These are phyloP conservation scores for Drosophila austrosaltans DNA, from an alignment of 2,888 invertebrate species.

Conservation along the genomic window DNA sequence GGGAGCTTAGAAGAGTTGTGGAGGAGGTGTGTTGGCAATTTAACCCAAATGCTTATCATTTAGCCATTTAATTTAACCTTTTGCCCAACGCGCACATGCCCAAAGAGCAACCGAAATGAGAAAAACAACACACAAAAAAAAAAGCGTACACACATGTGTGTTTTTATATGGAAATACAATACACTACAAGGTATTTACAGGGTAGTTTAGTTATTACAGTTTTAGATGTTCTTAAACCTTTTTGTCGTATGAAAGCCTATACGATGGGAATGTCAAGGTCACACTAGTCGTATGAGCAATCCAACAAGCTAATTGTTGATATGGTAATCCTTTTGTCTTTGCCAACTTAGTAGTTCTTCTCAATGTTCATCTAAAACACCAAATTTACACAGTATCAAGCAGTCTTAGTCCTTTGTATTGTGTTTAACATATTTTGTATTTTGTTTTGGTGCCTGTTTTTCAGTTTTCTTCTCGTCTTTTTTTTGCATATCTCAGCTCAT, in stretches of 20 bases:
- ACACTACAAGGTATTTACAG: background rate
- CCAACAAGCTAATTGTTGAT: background rate
- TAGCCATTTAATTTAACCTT: constrained; percentile 79
- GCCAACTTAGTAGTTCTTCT: too few relatives aligned
- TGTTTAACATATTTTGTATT: constrained; percentile 14
- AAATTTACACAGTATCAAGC: background rate
- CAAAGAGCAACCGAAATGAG: constrained; percentile 19
- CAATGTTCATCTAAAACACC: too few relatives aligned
- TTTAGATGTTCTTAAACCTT: too few relatives aligned
- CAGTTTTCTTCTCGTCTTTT: background rate
- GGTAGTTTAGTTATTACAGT: background rate
- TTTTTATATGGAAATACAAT: constrained; percentile 15
- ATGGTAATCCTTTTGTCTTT: constrained; percentile 3
- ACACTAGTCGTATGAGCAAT: background rate
- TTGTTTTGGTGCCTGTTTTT: constrained; percentile 5
- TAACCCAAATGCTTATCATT: constrained; percentile 79
- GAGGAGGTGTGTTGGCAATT: constrained; percentile 55
- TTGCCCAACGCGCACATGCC: constrained; percentile 52
- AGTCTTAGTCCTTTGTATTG: background rate
- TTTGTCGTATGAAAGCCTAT: too few relatives aligned
- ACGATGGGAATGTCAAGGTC: background rate
- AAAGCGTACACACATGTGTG: constrained; percentile 26
- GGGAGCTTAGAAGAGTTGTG: constrained; percentile 12
- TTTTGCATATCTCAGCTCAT: constrained; percentile 58
- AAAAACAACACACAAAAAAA: constrained; percentile 23